Percentiles rank a stretch among this genome's conserved stretches.
Conservation (phyloP, 2,888 invertebrate genomes). For the Drosophila neonasuta region DNA sequence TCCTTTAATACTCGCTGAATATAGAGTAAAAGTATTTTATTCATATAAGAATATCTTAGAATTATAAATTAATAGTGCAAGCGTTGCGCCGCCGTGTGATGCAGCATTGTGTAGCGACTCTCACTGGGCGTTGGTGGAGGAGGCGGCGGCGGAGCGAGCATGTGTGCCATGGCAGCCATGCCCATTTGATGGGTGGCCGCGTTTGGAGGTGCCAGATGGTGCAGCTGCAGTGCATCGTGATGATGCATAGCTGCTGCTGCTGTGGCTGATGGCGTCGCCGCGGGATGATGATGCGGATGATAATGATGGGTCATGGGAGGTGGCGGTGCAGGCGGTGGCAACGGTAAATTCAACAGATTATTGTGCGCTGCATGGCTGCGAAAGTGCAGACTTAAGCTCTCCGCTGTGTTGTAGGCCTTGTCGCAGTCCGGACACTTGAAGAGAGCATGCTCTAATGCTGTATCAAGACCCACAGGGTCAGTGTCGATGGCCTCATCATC, state of each 20-base stretch:
- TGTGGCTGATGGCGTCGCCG: conserved; percentile 51
- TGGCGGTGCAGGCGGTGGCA: conserved; percentile 61
- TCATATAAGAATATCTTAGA: too few relatives aligned
- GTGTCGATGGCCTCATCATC: conserved; percentile 68
- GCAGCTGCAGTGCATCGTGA: conserved; percentile 66
- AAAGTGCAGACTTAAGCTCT: conserved; percentile 80
- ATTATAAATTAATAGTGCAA: conserved; percentile 74
- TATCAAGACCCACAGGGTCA: conserved; percentile 63
- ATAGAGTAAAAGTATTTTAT: too few relatives aligned
- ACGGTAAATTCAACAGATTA: conserved; percentile 72
- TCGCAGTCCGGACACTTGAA: conserved; percentile 82
- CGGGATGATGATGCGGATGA: conserved; percentile 62
- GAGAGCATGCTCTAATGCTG: conserved; percentile 64
- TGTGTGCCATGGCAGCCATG: conserved; percentile 77
- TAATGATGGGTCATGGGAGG: conserved; percentile 61
- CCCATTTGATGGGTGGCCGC: conserved; percentile 72
- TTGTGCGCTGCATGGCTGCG: conserved; percentile 78
- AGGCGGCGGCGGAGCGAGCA: conserved; percentile 77
- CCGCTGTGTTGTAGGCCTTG: conserved; percentile 80
- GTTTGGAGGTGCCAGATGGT: conserved; percentile 69
- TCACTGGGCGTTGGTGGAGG: conserved; percentile 80
- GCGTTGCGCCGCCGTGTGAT: conserved; percentile 78
- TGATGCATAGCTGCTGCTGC: conserved; percentile 61
- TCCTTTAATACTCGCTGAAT: not conserved
- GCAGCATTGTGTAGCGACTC: conserved; percentile 79